Evolutionary conservation across 2,797 vertebrate species (phyloP), one percentile per base, ranked within the genome.

Genomic region (Gobio occitaniae): DNA sequence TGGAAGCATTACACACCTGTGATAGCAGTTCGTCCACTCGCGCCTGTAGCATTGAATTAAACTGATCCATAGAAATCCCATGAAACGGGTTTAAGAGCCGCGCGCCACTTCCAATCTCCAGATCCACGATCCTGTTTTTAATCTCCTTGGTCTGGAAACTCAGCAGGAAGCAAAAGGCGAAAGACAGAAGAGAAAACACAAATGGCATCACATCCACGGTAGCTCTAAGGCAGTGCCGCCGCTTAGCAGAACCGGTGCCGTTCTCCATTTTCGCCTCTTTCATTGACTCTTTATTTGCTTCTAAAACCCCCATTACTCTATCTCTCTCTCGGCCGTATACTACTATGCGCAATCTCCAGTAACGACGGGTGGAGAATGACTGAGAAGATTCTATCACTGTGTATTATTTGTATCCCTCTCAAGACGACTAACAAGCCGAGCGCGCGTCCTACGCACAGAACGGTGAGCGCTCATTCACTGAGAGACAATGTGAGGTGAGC

Each of bases 21-120:
- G 97, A 95, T 88, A 99, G 94, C 86, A 98, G 95, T 89, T 96
- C 93, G 25, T 97, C 95, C 93, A 99, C 96, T 94, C 95, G 96
- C 83, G 97, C 94, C 81, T 97, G 96, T 88, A 99, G 93, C 92
- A 98, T 84, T 63, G 95, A 94, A 90, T 96, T 94, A 47, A 99
- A 94, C 87, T 97, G 95, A 89, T 97, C 97, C 94, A 92, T 78
- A 84, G 96, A 94, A 87, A 92, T 91, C 88, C 94, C 90, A 15
- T 95, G 92, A 83, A 93, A 91, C 69, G 87, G 95, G 87, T 89
- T 85, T 7, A 95, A 90, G 84, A 89, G 86, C 79, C 86, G 89
- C 84, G 90, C 92, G 70, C 92, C 95, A n/a, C 91, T 92, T 82
- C 93, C 95, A 12, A 91, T 93, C 91, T 99, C 97, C 90, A 99